phyloP scores from a whole-genome alignment of 1,140 invertebrate genomes.

The Ceratosolen fusciceps region DNA sequence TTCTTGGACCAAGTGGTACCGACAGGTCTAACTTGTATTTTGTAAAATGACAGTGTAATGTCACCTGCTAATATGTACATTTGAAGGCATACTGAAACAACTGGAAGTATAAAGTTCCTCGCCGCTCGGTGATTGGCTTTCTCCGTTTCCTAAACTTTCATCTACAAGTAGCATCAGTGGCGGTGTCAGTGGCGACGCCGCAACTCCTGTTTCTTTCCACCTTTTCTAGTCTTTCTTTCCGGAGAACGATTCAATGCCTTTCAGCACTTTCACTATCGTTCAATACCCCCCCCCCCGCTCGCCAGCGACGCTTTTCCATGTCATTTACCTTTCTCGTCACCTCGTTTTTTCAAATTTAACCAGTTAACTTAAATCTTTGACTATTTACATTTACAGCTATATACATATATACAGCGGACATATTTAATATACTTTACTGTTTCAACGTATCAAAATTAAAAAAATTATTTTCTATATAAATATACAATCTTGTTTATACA shows the following conservation, averaged over 20 bases:
- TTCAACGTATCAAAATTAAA: no score
- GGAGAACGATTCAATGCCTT: slow-evolving; percentile 54
- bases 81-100: not conserved
- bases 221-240: slow-evolving; percentile 64
- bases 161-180: slow-evolving; percentile 53
- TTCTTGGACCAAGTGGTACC: not conserved
- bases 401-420: no score
- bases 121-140: slow-evolving; percentile 68
- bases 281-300: slow-evolving; percentile 44
- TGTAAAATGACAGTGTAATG: not conserved
- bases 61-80: not conserved
- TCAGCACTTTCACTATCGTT: slow-evolving; percentile 61
- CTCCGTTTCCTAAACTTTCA: slow-evolving; percentile 68
- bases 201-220: slow-evolving; percentile 48
- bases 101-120: slow-evolving; percentile 33
- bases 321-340: not conserved
- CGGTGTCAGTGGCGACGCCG: not conserved
- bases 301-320: not conserved
- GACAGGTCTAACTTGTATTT: not conserved
- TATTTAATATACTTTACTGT: no score
- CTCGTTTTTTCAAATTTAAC: not conserved
- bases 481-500: no score
- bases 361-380: no score
- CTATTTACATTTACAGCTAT: no score
- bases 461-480: no score